Base-by-base conservation (phyloP, 2,888 invertebrate genomes). In the Eupeodes latifasciatus region DNA sequence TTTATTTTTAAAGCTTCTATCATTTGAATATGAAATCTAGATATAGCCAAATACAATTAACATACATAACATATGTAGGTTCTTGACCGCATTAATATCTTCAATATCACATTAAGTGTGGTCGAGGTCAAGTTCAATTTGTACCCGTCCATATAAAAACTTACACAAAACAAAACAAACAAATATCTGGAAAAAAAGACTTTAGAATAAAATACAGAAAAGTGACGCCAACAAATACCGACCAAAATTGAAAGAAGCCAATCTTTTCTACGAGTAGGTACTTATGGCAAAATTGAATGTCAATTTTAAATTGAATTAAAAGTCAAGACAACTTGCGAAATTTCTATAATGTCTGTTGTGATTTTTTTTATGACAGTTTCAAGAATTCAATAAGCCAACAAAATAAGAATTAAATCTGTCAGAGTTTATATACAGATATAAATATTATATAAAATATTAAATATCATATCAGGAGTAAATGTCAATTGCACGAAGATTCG, bases 271-370 rank as follows among this genome's bases (percentile, higher is more conserved):
- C 55, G n/a, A 55, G 71, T 44, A 27, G 12, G 27, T 76, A 66
- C 80, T 79, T 53, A 71, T 62, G 84, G 81, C 80, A 62, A 84
- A 87, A 87, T 87, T 87, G 76, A 87, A 87, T 83, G 87, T 83
- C 87, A 87, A 87, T 83, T 80, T 83, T 59, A 83, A 72, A 87
- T 87, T 84, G 80, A 87, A 87, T 87, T 83, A 74, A 84, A 84
- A 84, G 83, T 87, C 87, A 87, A 87, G 74, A 84, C 72, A 44
- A 62, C 64, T 87, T 84, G 74, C 81, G 61, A 76, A 80, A 5
- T 57, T 80, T 75, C 55, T 53, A 59, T 69, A 57, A 40, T 19
- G 6, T 44, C 6, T 9, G 40, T 19, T 11, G 55, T 57, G 16
- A 69, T 11, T 75, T 71, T 64, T 51, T 75, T 19, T 27, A 2